These are phyloP conservation scores for Sycobia sp. DNA, from an alignment of 1,140 invertebrate species.

Conservation along the genomic window DNA sequence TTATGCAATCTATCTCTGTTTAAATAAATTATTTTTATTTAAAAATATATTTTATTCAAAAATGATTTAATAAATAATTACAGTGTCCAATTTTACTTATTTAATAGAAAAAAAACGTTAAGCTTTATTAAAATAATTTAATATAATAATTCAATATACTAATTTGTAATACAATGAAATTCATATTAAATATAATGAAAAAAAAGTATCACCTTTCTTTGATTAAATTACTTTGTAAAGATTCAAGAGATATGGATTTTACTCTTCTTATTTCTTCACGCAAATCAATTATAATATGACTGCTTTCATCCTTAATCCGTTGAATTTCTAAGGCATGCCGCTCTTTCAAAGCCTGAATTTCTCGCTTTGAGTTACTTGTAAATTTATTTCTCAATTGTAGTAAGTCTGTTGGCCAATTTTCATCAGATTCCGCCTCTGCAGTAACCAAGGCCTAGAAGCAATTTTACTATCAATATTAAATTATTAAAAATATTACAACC, in stretches of 20 bases:
- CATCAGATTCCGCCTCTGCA: conserved; percentile 67
- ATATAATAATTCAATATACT: too few species aligned
- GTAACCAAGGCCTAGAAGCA: conserved; percentile 66
- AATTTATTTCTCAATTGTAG: conserved; percentile 71
- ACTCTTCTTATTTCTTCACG: conserved; percentile 46
- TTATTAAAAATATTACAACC: too few species aligned
- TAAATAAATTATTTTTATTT: conserved; percentile 9
- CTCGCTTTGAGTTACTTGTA: conserved; percentile 65
- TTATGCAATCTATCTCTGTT: conserved; percentile 67
- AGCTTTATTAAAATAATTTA: too few species aligned
- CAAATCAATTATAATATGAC: conserved; percentile 48
- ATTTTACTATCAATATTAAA: neutral
- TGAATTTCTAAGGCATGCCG: conserved; percentile 56
- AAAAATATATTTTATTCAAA: too few species aligned
- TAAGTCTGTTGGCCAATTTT: conserved; percentile 71
- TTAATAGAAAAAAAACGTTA: conserved; percentile 1
- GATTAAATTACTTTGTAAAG: conserved; percentile 34
- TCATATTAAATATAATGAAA: neutral
- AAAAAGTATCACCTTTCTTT: conserved; percentile 45
- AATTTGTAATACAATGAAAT: too few species aligned
- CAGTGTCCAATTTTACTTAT: neutral
- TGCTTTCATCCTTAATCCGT: conserved; percentile 66
- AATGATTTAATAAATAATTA: neutral
- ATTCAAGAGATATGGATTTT: conserved; percentile 28
- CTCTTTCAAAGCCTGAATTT: conserved; percentile 56